phyloP scores from a whole-genome alignment of 2,888 invertebrate genomes.

The Marasmarcha lunaedactyla region DNA sequence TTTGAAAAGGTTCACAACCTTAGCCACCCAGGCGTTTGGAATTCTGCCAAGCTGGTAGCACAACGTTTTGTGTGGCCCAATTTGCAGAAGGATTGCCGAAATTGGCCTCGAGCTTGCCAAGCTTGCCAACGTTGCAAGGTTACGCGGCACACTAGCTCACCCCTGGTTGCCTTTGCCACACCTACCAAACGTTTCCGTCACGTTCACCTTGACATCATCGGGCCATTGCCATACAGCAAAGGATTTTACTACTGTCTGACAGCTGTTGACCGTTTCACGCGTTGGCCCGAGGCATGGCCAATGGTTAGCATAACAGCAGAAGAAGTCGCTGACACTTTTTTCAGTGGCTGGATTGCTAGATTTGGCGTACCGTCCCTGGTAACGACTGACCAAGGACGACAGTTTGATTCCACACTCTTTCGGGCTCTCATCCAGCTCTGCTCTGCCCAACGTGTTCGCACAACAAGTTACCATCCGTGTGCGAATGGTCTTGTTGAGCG shows the following conservation, averaged over 20 bases:
- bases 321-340: slow-evolving; percentile 21
- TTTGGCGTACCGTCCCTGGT: slow-evolving; percentile 21
- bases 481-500: slow-evolving; percentile 18
- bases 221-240: no score
- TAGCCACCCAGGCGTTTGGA: slow-evolving; percentile 16
- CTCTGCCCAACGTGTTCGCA: slow-evolving; percentile 9
- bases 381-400: slow-evolving; percentile 20
- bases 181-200: slow-evolving; percentile 1
- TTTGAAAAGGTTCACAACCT: slow-evolving; percentile 17
- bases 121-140: no score
- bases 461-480: slow-evolving; percentile 19
- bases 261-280: not conserved
- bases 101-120: no score
- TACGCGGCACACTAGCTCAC: not conserved
- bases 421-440: slow-evolving; percentile 6
- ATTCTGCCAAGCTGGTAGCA: slow-evolving; percentile 17
- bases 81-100: no score
- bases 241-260: no score
- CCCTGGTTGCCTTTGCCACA: slow-evolving; percentile 1
- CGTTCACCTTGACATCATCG: not conserved
- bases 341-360: no score
- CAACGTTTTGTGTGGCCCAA: slow-evolving; percentile 11
- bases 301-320: slow-evolving; percentile 28
- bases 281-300: slow-evolving; percentile 22
- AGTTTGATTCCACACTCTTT: slow-evolving; percentile 23